Conservation (phyloP, 2,113 vertebrate genomes). For the Sciurus niger region DNA sequence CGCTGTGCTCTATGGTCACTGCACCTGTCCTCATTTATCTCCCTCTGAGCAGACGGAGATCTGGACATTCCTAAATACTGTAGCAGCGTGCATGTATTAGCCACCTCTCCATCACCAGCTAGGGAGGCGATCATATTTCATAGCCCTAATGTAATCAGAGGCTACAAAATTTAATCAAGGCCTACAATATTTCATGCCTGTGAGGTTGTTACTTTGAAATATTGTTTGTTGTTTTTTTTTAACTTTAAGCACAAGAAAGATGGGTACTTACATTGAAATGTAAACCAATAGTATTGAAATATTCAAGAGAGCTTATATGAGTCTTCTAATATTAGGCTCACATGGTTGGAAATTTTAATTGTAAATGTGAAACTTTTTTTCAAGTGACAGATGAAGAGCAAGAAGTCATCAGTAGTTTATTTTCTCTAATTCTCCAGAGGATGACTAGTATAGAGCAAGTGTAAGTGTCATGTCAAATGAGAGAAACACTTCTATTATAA, state of each 20-base stretch:
- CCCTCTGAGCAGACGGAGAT: not conserved
- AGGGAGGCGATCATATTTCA: slow-evolving; percentile 44
- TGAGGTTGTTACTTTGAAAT: slow-evolving; percentile 73
- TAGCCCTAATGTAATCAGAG: slow-evolving; percentile 65
- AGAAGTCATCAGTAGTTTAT: not conserved
- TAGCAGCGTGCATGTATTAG: not conserved
- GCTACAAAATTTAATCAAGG: slow-evolving; percentile 73
- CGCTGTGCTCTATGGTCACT: not conserved
- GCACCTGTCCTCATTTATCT: slow-evolving; percentile 1
- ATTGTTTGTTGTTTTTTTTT: not conserved
- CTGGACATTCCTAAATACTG: not conserved
- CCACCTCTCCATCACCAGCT: not conserved
- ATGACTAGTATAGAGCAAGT: accelerated
- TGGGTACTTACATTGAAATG: slow-evolving; percentile 7
- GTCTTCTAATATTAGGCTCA: not conserved
- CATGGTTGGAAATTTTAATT: not conserved
- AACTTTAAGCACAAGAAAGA: slow-evolving; percentile 60
- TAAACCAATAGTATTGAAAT: slow-evolving; percentile 59
- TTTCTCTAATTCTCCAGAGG: not conserved
- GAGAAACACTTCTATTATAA: not conserved
- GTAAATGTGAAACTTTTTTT: not conserved
- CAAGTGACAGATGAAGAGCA: not conserved
- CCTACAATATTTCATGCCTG: slow-evolving; percentile 66
- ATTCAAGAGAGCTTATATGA: slow-evolving; percentile 32
- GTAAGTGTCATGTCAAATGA: not conserved